These are phyloP conservation scores for Plutomurus gul DNA, from an alignment of 1,140 invertebrate genomes.

Conservation along the genomic window DNA sequence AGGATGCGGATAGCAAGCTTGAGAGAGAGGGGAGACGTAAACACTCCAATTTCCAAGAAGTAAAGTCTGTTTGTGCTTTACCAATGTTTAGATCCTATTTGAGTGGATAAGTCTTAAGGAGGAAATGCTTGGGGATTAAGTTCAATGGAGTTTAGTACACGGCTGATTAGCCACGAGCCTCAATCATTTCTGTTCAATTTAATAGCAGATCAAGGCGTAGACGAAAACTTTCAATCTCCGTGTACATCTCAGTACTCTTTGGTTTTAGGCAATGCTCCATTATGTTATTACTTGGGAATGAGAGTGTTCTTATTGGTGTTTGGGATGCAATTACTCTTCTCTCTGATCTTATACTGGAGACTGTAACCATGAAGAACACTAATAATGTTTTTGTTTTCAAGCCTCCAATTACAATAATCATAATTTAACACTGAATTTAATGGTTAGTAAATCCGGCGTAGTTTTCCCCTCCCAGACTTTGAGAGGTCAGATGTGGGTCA, in stretches of 20 bases:
- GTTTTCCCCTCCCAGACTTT: background rate
- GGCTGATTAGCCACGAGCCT: constrained; percentile 22
- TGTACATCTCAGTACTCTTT: background rate
- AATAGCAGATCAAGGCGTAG: constrained; percentile 12
- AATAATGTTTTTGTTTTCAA: background rate
- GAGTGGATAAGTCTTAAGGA: background rate
- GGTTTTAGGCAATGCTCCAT: too few species aligned
- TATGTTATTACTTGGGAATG: constrained; percentile 3
- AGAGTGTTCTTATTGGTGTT: background rate
- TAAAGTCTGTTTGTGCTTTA: too few species aligned
- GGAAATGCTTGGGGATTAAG: too few species aligned
- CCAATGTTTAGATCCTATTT: background rate
- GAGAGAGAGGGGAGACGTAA: too few species aligned
- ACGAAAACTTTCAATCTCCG: background rate
- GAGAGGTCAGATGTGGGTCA: constrained; percentile 4
- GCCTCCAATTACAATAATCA: constrained; percentile 12
- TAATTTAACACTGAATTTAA: constrained; percentile 21
- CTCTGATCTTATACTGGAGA: too few species aligned
- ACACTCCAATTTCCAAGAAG: too few species aligned
- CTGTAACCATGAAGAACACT: background rate
- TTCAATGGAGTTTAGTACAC: background rate
- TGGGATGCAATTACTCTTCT: background rate
- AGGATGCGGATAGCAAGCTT: too few species aligned
- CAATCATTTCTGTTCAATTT: constrained; percentile 2
- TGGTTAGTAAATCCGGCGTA: background rate